Conservation (phyloP, 2,888 invertebrate genomes). For the Aleiodes leptofemur region DNA sequence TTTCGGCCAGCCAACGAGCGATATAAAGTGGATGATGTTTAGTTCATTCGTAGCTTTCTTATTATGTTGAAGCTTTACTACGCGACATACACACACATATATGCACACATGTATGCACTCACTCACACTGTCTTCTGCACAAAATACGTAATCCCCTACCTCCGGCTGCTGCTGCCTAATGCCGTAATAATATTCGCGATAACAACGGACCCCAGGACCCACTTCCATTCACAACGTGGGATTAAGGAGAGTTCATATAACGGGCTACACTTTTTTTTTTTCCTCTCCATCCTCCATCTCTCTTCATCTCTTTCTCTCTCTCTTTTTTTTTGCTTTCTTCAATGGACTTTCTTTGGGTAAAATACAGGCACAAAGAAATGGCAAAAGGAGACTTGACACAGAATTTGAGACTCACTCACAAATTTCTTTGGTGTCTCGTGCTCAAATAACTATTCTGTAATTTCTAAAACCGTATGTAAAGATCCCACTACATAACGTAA, state of each 20-base stretch:
- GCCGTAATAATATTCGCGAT: constrained; percentile 63
- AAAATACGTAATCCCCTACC: constrained; percentile 19
- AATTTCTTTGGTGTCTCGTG: constrained; percentile 28
- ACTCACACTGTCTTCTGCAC: not conserved
- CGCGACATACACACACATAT: not conserved
- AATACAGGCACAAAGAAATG: constrained; percentile 20
- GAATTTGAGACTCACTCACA: constrained; percentile 11
- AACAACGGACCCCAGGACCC: constrained; percentile 51
- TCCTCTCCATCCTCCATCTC: constrained; percentile 13
- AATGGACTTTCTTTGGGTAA: constrained; percentile 12
- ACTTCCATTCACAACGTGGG: constrained; percentile 34
- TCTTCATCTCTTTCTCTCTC: not conserved
- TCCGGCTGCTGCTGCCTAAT: constrained; percentile 53
- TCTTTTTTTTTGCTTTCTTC: constrained; percentile 24
- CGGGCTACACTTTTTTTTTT: constrained; percentile 41
- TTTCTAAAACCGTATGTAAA: constrained; percentile 1
- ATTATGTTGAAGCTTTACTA: not conserved
- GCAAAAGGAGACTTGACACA: constrained; percentile 26
- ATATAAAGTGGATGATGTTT: constrained; percentile 19
- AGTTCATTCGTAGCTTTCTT: constrained; percentile 44
- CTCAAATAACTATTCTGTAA: constrained; percentile 24
- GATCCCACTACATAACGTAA: constrained; percentile 1
- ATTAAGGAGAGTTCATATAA: constrained; percentile 37
- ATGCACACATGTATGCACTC: not conserved
- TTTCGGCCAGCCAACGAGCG: constrained; percentile 41